Evolutionary conservation across 1,140 invertebrate species (phyloP), one percentile per base, ranked within the genome.

Genomic region (Helicoverpa zea): DNA sequence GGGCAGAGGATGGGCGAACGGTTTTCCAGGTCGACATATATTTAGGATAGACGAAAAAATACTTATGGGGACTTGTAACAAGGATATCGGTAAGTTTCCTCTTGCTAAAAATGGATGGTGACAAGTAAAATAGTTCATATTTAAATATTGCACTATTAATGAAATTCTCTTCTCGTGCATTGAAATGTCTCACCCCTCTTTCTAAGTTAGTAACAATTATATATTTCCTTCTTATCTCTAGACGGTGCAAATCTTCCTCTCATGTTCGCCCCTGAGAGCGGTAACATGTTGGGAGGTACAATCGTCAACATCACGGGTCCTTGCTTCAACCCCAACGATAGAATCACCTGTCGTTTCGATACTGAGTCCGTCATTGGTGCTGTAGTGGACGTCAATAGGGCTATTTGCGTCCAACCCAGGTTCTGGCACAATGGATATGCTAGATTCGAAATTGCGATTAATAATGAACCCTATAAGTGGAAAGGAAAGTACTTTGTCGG

Each of bases 31-130:
- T 56, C 95, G 98, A 84, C 99, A 99, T 84, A 98, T 99, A 84
- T 99, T 99, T 95, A 96, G 99, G 77, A 98, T 99, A 72, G 98
- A 99, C 88, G 98, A 99, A 93, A 98, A 98, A 88, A 98, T 99
- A 89, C 96, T 99, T 91, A 96, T 98, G 81, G 98, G 98, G 54
- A 98, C 97, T 49, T 99, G 98, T 89, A 98, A 98, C 87, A 98
- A 98, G 88, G 98, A 98, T 95, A 97, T 98, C 49, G 97, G 97
- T 98, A 91, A 95, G 95, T 59, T 49, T 3, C 7, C 35, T 35
- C 35, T 35, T 35, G 7, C 7, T 5, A 3, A 35, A 35, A 2
- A 43, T 7, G 5, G 35, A 43, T 43, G 35, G 35, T 43, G 35
- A 43, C 5, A 43, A 43, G 5, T 5, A 43, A 43, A 43, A 43